Percentiles rank a stretch among this genome's conserved stretches.
phyloP scores from a whole-genome alignment of 2,797 vertebrate genomes.

The Peromyscus attwateri region DNA sequence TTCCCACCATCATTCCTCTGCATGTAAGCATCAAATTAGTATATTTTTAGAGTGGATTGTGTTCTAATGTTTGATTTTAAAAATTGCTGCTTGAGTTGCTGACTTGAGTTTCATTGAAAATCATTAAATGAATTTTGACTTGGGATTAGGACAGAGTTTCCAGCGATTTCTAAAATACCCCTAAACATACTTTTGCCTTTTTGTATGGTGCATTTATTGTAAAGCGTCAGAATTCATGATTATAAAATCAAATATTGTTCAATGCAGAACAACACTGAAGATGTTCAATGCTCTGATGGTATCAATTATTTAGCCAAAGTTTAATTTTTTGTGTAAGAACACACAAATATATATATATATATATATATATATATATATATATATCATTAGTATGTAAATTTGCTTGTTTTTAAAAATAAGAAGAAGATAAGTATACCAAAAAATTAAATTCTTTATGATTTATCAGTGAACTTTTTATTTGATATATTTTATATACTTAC shows the following conservation, averaged over 20 bases:
- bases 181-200: not conserved
- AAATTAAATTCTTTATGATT: not conserved
- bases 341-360: not conserved
- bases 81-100: not conserved
- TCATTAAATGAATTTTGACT: not conserved
- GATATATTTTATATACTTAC: not conserved
- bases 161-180: not conserved
- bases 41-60: not conserved
- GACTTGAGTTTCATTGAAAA: not conserved
- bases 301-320: not conserved
- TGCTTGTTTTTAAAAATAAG: not conserved
- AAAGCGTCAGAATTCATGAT: not conserved
- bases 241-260: not conserved
- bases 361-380: not conserved
- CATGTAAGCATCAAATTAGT: not conserved
- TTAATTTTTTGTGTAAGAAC: not conserved
- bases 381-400: not conserved
- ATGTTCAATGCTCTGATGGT: not conserved
- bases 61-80: not conserved
- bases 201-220: not conserved
- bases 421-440: not conserved
- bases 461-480: not conserved
- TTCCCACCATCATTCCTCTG: not conserved
- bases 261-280: not conserved
- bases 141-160: not conserved